Evolutionary conservation across 1,140 invertebrate genomes (phyloP), one percentile per base, ranked within the genome.

Genomic region (Drosophila persimilis): DNA sequence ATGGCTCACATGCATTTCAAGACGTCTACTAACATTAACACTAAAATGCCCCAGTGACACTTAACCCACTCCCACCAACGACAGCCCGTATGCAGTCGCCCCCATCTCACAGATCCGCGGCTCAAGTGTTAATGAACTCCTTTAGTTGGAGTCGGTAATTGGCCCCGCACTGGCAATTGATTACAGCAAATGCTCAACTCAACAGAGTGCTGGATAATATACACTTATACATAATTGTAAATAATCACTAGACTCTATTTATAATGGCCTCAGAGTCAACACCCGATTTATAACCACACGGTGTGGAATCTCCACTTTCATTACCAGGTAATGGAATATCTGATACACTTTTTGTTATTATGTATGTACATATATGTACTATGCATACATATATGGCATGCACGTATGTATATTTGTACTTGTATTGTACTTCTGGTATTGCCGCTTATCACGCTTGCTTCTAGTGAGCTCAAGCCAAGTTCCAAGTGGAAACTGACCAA

Each of bases 81-180:
- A 13, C 15, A 31, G 35, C 22, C 22, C 24, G 15, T 31, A 22
- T 26, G 41, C 35, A 22, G 17, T 44, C n/a, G 24, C 31, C 15
- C 29, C 5, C 26, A n/a, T 35, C 26, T 8, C 48, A 8, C n/a
- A 26, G 46, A 45, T 58, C 29, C n/a, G 17, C 9, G 55, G 77
- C 47, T 71, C 59, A 80, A 71, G 53, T 50, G 62, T 69, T 67
- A 81, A 80, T 57, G 51, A 73, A 47, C 61, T 56, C 20, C 26
- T 35, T 17, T 22, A 13, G 11, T 45, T 55, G 9, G 13, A 20
- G 17, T 44, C 31, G 31, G 41, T 58, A 47, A 80, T 71, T 80
- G 29, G 39, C 46, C 8, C 15, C 58, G 31, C 41, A 63, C 58
- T 59, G 46, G 9, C 9, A 47, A 20, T 29, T 59, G 55, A 70